Evolutionary conservation across 2,113 vertebrate species (phyloP), one percentile per base, ranked within the genome.

Genomic region (Coracopsis vasa): DNA sequence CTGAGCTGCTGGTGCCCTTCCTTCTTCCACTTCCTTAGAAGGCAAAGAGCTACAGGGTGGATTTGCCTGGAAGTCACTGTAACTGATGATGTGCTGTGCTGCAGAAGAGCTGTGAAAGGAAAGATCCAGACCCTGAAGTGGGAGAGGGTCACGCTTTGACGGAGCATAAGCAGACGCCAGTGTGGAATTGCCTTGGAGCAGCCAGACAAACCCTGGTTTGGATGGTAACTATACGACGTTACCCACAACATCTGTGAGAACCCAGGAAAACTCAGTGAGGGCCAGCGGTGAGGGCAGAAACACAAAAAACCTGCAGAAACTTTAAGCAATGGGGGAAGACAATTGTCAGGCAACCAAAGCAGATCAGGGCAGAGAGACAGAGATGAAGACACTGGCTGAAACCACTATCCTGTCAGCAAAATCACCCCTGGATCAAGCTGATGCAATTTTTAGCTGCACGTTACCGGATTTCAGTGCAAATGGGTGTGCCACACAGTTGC

Each of bases 381-480:
- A 41, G 73, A 45, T 5, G 4, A 81, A 91, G 56, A 29, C 35
- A 33, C 21, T 17, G 33, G 29, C 51, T 85, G 42, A 85, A 85
- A 88, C 60, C 6, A 0, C 47, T 56, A 1, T 51, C 47, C 73
- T 64, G 31, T 45, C 33, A 87, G 53, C 27, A 79, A 66, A 78
- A 60, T 20, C 17, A 61, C 11, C 21, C 10, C 28, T 31, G 51
- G 29, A 67, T 85, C 29, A 54, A 87, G 41, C 33, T 10, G 0
- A 42, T 71, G 54, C 31, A 87, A 51, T 79, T 91, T 78, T 77
- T 64, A 91, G 23, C 33, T 89, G 69, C 18, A 60, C 47, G 10
- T 54, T 54, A 39, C 39, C 50, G 35, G 39, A 81, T 95, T 94
- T 95, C 60, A 56, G 65, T 33, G 56, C 42, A 79, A 78, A 54